Conservation (phyloP, 53 echinoderm and acorn worm species). For the Glandiceps talaboti region DNA sequence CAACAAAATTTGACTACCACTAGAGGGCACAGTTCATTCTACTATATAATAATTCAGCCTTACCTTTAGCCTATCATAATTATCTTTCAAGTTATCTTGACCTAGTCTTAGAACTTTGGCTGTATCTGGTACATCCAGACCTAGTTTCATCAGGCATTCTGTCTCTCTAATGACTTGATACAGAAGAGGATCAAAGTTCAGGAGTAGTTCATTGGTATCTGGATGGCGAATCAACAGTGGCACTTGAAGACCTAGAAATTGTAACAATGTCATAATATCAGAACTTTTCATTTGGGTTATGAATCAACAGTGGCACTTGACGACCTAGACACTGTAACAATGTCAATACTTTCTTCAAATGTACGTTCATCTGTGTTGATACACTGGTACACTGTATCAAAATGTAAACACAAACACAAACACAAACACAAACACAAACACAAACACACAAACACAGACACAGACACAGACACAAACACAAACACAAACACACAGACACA, state of each 20-base stretch:
- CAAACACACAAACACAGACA: too few relatives aligned
- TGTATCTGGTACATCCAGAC: constrained; percentile 75
- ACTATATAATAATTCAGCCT: too few relatives aligned
- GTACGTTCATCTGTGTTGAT: too few relatives aligned
- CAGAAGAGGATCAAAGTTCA: constrained; percentile 90
- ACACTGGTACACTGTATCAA: too few relatives aligned
- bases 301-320: constrained; percentile 69
- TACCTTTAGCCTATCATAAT: constrained; percentile 69
- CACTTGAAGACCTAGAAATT: constrained; percentile 66
- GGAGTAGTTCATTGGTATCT: constrained; percentile 68
- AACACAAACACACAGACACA: too few relatives aligned
- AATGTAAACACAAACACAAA: neutral
- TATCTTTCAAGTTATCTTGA: constrained; percentile 72
- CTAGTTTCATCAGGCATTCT: constrained; percentile 83
- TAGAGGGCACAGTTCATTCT: too few relatives aligned
- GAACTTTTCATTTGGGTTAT: constrained; percentile 85
- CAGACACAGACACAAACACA: too few relatives aligned
- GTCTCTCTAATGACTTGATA: constrained; percentile 88
- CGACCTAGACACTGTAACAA: constrained; percentile 57
- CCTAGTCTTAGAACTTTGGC: constrained; percentile 70
- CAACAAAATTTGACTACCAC: too few relatives aligned
- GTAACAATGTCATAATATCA: too few relatives aligned
- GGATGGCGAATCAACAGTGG: constrained; percentile 79
- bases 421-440: too few relatives aligned
- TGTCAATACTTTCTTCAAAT: too few relatives aligned